phyloP scores from a whole-genome alignment of 2,113 vertebrate genomes.

The Xiphophorus maculatus region DNA sequence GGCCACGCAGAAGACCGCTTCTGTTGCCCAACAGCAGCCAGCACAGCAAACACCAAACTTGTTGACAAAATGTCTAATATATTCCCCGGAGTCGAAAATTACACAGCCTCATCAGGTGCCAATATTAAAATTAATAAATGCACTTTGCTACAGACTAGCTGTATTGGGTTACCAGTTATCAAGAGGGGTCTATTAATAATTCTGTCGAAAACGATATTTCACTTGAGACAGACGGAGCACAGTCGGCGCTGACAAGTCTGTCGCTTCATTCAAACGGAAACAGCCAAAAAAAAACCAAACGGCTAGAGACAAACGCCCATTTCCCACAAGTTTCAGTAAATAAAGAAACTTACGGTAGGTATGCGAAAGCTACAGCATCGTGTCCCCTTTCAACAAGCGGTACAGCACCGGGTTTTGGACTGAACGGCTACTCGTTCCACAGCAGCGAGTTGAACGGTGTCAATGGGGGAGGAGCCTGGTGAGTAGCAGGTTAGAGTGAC shows the following conservation, averaged over 20 bases:
- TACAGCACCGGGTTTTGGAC: not conserved
- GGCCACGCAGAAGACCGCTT: slow-evolving; percentile 34
- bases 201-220: slow-evolving; percentile 59
- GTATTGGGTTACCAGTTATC: not conserved
- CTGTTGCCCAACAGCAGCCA: slow-evolving; percentile 17
- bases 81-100: slow-evolving; percentile 11
- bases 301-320: not conserved
- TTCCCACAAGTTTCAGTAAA: not conserved
- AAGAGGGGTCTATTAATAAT: slow-evolving; percentile 58
- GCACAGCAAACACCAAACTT: slow-evolving; percentile 45
- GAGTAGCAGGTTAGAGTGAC: slow-evolving; percentile 13
- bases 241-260: slow-evolving; percentile 10
- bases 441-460: slow-evolving; percentile 7
- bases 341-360: slow-evolving; percentile 51
- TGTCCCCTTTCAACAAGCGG: not conserved
- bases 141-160: not conserved
- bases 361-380: slow-evolving; percentile 48
- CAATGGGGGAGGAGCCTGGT: slow-evolving; percentile 13
- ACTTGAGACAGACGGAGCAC: not conserved
- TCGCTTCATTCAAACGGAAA: slow-evolving; percentile 16
- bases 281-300: not conserved
- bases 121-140: rapidly evolving
- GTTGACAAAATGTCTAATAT: slow-evolving; percentile 37
- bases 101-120: not conserved
- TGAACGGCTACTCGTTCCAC: slow-evolving; percentile 11